Base-by-base conservation (phyloP, 2,113 vertebrate genomes). In the Acinonyx jubatus region DNA sequence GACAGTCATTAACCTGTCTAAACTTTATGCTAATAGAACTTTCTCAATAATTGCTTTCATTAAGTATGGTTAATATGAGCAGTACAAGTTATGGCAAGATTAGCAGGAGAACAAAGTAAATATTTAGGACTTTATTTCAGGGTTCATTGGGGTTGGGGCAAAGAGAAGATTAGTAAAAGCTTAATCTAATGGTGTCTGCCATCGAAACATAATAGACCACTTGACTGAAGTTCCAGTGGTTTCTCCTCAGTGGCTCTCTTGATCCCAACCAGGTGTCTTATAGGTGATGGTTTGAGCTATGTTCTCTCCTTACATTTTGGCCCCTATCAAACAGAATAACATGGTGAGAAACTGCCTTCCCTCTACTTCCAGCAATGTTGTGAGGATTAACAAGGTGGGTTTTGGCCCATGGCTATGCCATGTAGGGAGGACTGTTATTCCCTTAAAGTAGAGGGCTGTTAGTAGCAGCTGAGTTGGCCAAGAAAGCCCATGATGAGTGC, bases 1-100 rank as follows among this genome's bases (percentile, higher is more conserved):
- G 94, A 95, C 27, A 95, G 78, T 94, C 74, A 94, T 97, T 97
- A 98, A 96, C 92, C 90, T 97, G 97, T 97, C 97, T 98, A 90
- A 97, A 97, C 97, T 97, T 91, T 97, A 79, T 93, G 90, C 92
- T 98, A 96, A 97, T 97, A 86, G 90, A 78, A 83, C 90, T 93
- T 96, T 91, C 95, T 95, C 31, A 15, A 81, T 97, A 98, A 98
- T 96, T 97, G 90, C 97, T 97, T 93, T 97, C 92, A 94, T 97
- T 96, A 97, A 94, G 74, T 95, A 48, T 94, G 69, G 95, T 97
- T 93, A 96, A 97, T 82, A 25, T 45, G 68, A 97, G 65, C 73
- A 38, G 36, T 85, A 76, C 76, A 97, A 50, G 76, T 88, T 94
- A 92, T 9, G 95, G 95, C 84, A 33, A 94, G 81, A 92, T 82